Percentiles rank a stretch among this genome's conserved stretches.
phyloP scores from a whole-genome alignment of 1,140 invertebrate genomes.

The Drosophila saltans region DNA sequence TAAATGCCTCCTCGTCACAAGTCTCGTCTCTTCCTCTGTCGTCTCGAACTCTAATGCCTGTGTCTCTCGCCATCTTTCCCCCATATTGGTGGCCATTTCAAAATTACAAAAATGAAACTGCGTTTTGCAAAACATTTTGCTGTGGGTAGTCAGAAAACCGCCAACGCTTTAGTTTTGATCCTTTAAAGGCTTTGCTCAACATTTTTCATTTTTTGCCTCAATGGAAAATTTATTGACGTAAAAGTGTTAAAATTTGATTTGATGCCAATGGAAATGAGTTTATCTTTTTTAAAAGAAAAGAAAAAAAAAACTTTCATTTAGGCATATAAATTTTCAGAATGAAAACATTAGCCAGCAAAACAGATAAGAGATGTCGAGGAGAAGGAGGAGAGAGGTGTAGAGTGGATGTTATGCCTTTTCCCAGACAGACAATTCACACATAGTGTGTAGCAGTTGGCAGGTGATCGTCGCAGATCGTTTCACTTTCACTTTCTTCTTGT shows the following conservation, averaged over 20 bases:
- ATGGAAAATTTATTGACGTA: conserved; percentile 50
- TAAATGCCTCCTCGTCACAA: conserved; percentile 67
- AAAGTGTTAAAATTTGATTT: conserved; percentile 75
- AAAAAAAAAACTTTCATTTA: conserved; percentile 53
- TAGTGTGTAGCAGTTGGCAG: conserved; percentile 54
- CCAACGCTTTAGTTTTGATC: conserved; percentile 38
- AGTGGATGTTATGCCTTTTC: neutral
- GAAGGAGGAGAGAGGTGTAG: neutral
- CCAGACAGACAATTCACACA: conserved; percentile 48
- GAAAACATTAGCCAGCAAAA: conserved; percentile 38
- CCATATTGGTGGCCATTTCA: conserved; percentile 60
- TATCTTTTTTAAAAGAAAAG: conserved; percentile 32
- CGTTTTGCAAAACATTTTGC: conserved; percentile 59
- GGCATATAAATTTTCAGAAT: conserved; percentile 60
- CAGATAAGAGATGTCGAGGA: conserved; percentile 5
- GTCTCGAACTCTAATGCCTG: too few relatives aligned
- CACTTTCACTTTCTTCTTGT: conserved; percentile 67
- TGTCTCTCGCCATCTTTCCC: conserved; percentile 28
- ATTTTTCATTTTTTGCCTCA: conserved; percentile 27
- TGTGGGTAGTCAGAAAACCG: conserved; percentile 44
- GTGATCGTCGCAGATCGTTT: conserved; percentile 58
- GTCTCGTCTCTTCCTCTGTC: conserved; percentile 26
- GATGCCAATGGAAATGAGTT: conserved; percentile 61
- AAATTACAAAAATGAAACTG: conserved; percentile 40
- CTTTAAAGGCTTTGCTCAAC: conserved; percentile 68